Evolutionary conservation across 2,888 invertebrate genomes (phyloP).

Genomic region (Drosophila anomalipes): DNA sequence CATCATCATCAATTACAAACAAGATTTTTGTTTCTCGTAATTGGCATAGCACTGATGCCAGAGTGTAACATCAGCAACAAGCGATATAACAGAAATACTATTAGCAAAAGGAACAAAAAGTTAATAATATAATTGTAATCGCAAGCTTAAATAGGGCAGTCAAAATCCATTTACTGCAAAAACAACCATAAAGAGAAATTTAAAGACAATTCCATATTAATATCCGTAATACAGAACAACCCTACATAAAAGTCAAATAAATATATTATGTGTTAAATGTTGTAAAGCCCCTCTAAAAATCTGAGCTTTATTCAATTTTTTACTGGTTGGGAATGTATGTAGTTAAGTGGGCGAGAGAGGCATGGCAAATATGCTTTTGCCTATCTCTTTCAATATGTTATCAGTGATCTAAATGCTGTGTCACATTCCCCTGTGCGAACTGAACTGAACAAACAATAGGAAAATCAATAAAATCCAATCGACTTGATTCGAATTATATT

Average conservation of each 20-base stretch:
- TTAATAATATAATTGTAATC: conserved; percentile 25
- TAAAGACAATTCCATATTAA: conserved; percentile 59
- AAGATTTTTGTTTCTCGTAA: conserved; percentile 29
- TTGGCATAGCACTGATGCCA: conserved; percentile 43
- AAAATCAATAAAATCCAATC: neutral
- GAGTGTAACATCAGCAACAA: conserved; percentile 40
- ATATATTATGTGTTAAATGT: conserved; percentile 82
- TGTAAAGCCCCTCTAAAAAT: conserved; percentile 78
- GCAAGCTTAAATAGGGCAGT: conserved; percentile 45
- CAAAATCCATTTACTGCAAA: conserved; percentile 37
- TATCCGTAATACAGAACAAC: conserved; percentile 41
- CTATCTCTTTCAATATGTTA: neutral
- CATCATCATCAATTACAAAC: conserved; percentile 67
- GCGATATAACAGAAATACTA: conserved; percentile 24
- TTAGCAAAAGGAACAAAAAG: conserved; percentile 18
- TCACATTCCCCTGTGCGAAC: neutral
- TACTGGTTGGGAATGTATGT: neutral
- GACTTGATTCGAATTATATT: neutral
- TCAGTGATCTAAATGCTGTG: neutral
- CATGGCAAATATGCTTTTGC: neutral
- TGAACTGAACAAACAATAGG: neutral
- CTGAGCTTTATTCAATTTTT: conserved; percentile 36
- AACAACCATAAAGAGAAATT: conserved; percentile 34
- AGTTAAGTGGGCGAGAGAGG: neutral
- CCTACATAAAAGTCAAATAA: conserved; percentile 67